Evolutionary conservation across 2,888 invertebrate species (phyloP).

Genomic region (Acleris sparsana): DNA sequence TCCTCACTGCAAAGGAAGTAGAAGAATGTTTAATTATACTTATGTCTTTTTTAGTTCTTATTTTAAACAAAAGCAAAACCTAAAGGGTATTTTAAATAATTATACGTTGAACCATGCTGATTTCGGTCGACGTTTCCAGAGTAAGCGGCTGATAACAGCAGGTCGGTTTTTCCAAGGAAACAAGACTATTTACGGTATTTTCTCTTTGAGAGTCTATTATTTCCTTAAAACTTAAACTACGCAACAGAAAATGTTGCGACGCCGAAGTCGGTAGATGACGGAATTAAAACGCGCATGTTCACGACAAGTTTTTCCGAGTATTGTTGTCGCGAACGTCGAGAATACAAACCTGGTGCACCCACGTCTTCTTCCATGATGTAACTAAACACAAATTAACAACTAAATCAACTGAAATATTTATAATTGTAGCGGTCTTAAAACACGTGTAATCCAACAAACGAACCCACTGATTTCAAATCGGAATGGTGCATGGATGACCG

Average conservation of each 20-base stretch:
- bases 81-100: no score
- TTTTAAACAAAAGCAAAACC: no score
- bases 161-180: neutral
- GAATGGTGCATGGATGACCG: slow-evolving; percentile 62
- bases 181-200: neutral
- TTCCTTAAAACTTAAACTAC: slow-evolving; percentile 5
- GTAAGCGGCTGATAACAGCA: neutral
- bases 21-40: no score
- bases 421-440: slow-evolving; percentile 47
- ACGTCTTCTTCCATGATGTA: slow-evolving; percentile 68
- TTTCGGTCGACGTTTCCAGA: slow-evolving; percentile 3
- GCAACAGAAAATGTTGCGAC: slow-evolving; percentile 26
- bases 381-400: slow-evolving; percentile 33
- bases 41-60: no score
- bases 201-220: neutral
- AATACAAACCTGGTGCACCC: slow-evolving; percentile 62
- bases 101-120: neutral
- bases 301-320: slow-evolving; percentile 1
- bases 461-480: slow-evolving; percentile 57
- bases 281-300: slow-evolving; percentile 21
- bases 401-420: slow-evolving; percentile 39
- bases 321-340: slow-evolving; percentile 20
- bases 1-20: no score
- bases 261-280: slow-evolving; percentile 17
- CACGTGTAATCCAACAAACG: slow-evolving; percentile 61